Evolutionary conservation across 2,113 vertebrate species (phyloP).

Genomic region (Tyrannus savana): DNA sequence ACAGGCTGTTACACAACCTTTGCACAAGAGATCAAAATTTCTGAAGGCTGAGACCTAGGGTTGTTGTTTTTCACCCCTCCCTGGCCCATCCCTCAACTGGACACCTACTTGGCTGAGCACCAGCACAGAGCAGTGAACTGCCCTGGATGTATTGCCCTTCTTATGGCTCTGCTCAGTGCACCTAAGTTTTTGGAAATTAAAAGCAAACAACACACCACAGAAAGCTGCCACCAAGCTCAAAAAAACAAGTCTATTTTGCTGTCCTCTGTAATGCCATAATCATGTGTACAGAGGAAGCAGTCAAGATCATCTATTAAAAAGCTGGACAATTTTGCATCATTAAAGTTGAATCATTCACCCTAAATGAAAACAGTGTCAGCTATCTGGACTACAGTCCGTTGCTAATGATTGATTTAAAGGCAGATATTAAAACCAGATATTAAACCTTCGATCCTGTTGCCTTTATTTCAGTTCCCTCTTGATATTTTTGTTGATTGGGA

Average conservation of each 20-base stretch:
- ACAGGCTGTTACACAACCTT: background rate
- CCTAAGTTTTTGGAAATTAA: background rate
- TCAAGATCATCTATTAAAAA: background rate
- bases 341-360: background rate
- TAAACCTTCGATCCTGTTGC: background rate
- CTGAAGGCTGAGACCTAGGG: background rate
- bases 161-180: background rate
- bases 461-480: background rate
- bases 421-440: background rate
- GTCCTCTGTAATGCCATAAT: background rate
- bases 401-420: background rate
- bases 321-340: background rate
- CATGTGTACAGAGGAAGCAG: background rate
- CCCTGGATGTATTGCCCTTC: background rate
- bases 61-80: background rate
- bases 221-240: background rate
- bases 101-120: background rate
- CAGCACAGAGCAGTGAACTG: background rate
- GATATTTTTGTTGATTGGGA: background rate
- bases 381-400: background rate
- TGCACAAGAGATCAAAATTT: background rate
- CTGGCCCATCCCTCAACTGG: background rate
- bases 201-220: fast-evolving
- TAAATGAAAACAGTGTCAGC: background rate
- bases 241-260: background rate